Evolutionary conservation across 2,113 vertebrate genomes (phyloP).

Genomic region (Pelecanus crispus): DNA sequence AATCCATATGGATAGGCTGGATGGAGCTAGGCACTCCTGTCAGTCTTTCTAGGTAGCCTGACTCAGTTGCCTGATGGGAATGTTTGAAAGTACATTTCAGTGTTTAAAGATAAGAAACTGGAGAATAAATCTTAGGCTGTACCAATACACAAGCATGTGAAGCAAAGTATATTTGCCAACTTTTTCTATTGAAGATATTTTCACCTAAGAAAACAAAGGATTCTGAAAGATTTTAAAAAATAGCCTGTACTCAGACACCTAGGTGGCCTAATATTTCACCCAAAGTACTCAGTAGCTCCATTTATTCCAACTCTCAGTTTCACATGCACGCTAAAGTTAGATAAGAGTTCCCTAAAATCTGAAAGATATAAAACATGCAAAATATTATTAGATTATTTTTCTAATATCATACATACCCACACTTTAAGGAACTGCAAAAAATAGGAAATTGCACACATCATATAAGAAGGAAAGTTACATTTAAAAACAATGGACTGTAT

Average conservation of each 20-base stretch:
- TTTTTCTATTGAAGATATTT: neutral
- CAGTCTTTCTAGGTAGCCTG: neutral
- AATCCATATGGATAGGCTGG: neutral
- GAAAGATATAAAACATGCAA: neutral
- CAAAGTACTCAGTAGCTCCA: neutral
- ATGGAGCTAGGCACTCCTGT: neutral
- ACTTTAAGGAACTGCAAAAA: neutral
- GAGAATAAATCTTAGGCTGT: neutral
- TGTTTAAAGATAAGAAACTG: neutral
- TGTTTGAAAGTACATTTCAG: neutral
- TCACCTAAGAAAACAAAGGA: neutral
- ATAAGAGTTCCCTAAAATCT: neutral
- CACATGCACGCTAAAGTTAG: neutral
- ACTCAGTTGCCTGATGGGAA: neutral
- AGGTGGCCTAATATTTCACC: neutral
- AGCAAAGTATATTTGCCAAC: neutral
- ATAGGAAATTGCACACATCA: neutral
- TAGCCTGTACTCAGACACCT: neutral
- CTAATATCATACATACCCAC: neutral
- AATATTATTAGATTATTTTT: neutral
- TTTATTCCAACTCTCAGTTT: neutral
- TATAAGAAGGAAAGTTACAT: neutral
- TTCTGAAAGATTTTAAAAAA: neutral
- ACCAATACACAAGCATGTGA: neutral
- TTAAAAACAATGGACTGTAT: neutral